Evolutionary conservation across 1,140 invertebrate genomes (phyloP), one percentile per base, ranked within the genome.

Genomic region (honey bee (Apis mellifera)): DNA sequence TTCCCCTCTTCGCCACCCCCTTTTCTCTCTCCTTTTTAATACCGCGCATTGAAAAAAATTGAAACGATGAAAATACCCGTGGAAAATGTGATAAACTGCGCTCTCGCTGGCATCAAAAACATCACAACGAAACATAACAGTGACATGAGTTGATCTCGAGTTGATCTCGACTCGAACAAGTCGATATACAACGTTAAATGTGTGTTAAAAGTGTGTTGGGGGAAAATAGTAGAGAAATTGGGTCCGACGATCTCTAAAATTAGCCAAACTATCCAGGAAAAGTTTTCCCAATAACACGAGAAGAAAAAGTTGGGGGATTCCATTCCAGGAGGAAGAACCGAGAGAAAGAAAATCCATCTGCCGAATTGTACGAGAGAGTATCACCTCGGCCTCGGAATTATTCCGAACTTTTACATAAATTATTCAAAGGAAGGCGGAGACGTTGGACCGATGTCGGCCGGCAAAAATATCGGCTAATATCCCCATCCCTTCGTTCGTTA

Each of bases 371-470:
- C 54, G 19, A 57, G 57, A 57, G 19, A 57, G 19, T 72, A 78
- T 78, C 50, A 23, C 52, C 17, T 9, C 12, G 23, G 26, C 7
- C 15, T 21, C 54, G 65, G 42, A 59, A 78, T 71, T 70, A 78
- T 71, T 70, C 76, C 17, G 23, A 70, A 78, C 76, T 70, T 78
- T 52, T 60, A 13, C 42, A 70, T 78, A 78, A 78, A 78, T 78
- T 78, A 78, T 78, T 78, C 76, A 78, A 52, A 60, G 32, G 12
- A 50, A 9, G 26, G 1, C 54, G n/a, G 13, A 17, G 42, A 12
- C 26, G 17, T 54, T 52, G 52, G 19, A n/a, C 57, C 52, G 62
- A 55, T 62, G 52, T 55, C 62, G 50, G 32, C 32, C 32, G 60
- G 32, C 26, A 76, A 73, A 82, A 82, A 82, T 78, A 78, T 19